phyloP scores from a whole-genome alignment of 2,888 invertebrate species.

The Lacanobia wlatinum region DNA sequence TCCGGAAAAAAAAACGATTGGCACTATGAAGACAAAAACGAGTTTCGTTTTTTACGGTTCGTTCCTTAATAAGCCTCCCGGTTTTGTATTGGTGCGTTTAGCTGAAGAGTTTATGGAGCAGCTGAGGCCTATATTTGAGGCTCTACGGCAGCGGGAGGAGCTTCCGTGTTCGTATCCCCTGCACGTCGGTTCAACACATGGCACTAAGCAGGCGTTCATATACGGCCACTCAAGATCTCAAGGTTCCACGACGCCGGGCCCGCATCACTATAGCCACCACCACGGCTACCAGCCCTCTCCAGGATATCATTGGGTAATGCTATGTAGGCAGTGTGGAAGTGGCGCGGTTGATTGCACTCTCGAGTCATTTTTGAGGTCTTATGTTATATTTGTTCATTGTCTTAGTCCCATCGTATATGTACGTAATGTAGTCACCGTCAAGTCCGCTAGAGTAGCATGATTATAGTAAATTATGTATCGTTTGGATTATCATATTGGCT shows the following conservation, averaged over 20 bases:
- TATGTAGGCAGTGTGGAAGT: conserved; percentile 83
- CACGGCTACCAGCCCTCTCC: conserved; percentile 93
- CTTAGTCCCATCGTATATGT: conserved; percentile 76
- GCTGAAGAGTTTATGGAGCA: conserved; percentile 98
- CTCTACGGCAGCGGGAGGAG: conserved; percentile 97
- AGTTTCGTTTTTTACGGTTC: conserved; percentile 76
- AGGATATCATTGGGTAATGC: conserved; percentile 94
- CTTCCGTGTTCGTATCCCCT: conserved; percentile 97
- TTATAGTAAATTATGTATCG: conserved; percentile 58
- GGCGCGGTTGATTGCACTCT: conserved; percentile 79
- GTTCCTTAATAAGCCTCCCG: conserved; percentile 86
- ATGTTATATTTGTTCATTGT: conserved; percentile 74
- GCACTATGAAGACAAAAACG: conserved; percentile 87
- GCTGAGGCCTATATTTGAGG: conserved; percentile 98
- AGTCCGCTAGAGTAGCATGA: conserved; percentile 83
- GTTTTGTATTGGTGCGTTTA: conserved; percentile 91
- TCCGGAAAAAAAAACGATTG: conserved; percentile 84
- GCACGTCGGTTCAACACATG: conserved; percentile 94
- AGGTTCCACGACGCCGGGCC: conserved; percentile 92
- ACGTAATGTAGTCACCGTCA: conserved; percentile 74
- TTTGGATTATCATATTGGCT: conserved; percentile 55
- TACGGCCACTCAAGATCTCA: conserved; percentile 92
- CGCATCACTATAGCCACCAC: conserved; percentile 92
- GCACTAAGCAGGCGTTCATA: conserved; percentile 91
- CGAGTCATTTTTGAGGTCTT: conserved; percentile 74